Evolutionary conservation across 2,888 invertebrate genomes (phyloP), one percentile per base, ranked within the genome.

Genomic region (Acanthosepion pharaonis): DNA sequence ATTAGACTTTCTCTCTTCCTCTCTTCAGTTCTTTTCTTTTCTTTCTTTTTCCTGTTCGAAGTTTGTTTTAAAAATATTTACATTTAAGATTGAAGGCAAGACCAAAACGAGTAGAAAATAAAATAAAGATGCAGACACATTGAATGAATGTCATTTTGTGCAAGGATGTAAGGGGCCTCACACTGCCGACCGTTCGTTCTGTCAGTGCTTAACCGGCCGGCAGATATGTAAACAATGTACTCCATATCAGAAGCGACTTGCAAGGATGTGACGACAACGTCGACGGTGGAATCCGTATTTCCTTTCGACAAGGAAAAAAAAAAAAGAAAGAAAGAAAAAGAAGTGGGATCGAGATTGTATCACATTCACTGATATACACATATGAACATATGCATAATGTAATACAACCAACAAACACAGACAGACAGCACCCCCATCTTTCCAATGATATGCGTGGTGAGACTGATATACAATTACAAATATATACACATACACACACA

Each of bases 11-110:
- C 18, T 55, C 11, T 18, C 18, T 55, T 18, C 2, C 18, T 55
- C 11, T 55, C 18, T 18, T 55, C 6, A 8, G 28, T 8, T 78
- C 28, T n/a, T 78, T 78, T n/a, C 0, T 28, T 3, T 78, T 78
- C 78, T 78, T n/a, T 28, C 78, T n/a, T 78, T 64, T 78, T 78
- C 78, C 78, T 78, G 28, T 78, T n/a, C n/a, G n/a, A 78, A 78
- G 78, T n/a, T 59, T 59, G 59, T 59, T 78, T 78, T 78, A 78
- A n/a, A 78, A 78, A 78, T 78, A 78, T 78, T 78, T 78, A 78
- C 78, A n/a, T 78, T 78, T n/a, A n/a, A 78, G 78, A 78, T 78
- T 78, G 78, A 78, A 78, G 78, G 5, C 78, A 78, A 78, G 78
- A 78, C 78, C n/a, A 78, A n/a, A 78, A 78, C 5, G 20, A 59